Evolutionary conservation across 1,140 invertebrate species (phyloP), one percentile per base, ranked within the genome.

Genomic region (Tetragnatha versicolor): DNA sequence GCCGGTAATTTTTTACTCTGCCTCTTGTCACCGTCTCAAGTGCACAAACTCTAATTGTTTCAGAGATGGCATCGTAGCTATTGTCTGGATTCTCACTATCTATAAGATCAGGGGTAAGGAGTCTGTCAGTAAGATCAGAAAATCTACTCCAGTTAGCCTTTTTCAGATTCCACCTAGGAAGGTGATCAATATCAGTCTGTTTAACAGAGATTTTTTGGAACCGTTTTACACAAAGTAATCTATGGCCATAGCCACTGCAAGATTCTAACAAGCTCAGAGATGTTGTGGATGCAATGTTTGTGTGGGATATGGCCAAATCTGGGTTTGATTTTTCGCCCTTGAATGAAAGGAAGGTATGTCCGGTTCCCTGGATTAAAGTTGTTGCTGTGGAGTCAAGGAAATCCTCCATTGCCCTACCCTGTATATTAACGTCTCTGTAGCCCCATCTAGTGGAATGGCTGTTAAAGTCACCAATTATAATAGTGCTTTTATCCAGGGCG

Each of bases 391-490:
- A 73, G 12, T 73, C 35, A 49, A 47, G 39, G 22, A 60, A 72
- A 31, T 61, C 70, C 20, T 47, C 55, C 39, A 63, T 12, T 17
- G 37, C 20, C 20, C n/a, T 49, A n/a, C 42, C 42, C 25, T 49
- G 17, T 47, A 31, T 12, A 22, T 75, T 37, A 47, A 42, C 20
- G 9, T 49, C 33, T 61, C 37, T 65, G 33, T 65, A 55, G 12
- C 31, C 49, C 60, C 33, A 66, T 53, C 45, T 65, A 12, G 17
- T 4, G 39, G 42, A 77, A 22, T 77, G 60, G n/a, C 60, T 25
- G 42, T 65, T 65, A 22, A 66, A 66, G 25, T 77, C 47, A 22
- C 73, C 47, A 65, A 77, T 55, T 27, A 76, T 39, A 39, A 65
- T 66, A 1, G 42, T 39, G 31, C 53, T 77, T 66, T 42, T 75